Evolutionary conservation across 2,888 invertebrate genomes (phyloP), one percentile per base, ranked within the genome.

Genomic region (Scotopteryx bipunctaria): DNA sequence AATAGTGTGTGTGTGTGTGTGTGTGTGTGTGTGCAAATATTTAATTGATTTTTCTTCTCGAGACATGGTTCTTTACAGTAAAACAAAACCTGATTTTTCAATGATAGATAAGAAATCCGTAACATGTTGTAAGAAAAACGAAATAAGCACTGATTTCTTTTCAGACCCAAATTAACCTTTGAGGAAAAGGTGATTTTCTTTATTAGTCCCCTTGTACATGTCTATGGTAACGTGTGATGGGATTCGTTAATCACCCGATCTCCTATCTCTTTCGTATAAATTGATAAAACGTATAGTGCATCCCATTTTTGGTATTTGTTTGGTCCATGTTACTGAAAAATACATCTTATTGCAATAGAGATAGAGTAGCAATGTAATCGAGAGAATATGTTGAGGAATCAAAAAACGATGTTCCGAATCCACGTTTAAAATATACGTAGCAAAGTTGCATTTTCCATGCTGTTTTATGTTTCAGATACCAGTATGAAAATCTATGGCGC

Each of bases 201-300:
- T 54, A 45, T 36, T 29, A 44, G 23, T 14, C 35, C 14, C 21
- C 47, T 53, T 52, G 43, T 47, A 25, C 19, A 11, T 44, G 44
- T 44, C 48, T 25, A 17, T 29, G 38, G 16, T 25, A 15, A 52
- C 31, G 6, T 45, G 36, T 42, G 41, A 27, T 35, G 17, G 35
- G 38, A 38, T 45, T 41, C 40, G 25, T 41, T 54, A 48, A 48
- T 54, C 31, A 40, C 38, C 25, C 36, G 15, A 23, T n/a, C 23
- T 37, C 11, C 44, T 32, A 41, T 54, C 35, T 40, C 54, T 40
- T 68, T 64, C 59, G 11, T 36, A 14, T 8, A 35, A 0, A 13
- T 19, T 6, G 5, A 32, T n/a, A 32, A 17, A 8, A 14, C 35
- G 4, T 15, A 41, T 49, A 9, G 31, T 31, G 29, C 27, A 47